Evolutionary conservation across 2,888 invertebrate genomes (phyloP), one percentile per base, ranked within the genome.

Genomic region (Nudaria mundana): DNA sequence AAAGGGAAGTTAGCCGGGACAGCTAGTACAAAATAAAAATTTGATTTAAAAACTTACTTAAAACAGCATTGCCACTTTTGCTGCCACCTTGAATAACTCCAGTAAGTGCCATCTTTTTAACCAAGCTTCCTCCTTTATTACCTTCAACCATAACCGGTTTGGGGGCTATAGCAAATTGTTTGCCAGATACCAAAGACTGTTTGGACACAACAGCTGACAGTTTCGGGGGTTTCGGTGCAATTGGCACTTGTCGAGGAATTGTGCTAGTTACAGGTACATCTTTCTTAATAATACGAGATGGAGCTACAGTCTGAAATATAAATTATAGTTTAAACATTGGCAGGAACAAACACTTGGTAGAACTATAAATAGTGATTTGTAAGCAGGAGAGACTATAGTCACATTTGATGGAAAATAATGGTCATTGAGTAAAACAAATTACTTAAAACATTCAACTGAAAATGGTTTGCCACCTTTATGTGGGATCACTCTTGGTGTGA

Each of bases 201-300:
- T 44, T 40, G n/a, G 44, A 11, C 1, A 33, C 24, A 3, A 40
- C n/a, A 0, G 51, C 22, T 1, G 48, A 36, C 10, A 56, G 31
- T 30, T 59, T 56, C 0, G 56, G 48, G 1, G 67, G 70, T 22
- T 69, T 91, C 0, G 91, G 90, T 0, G 90, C 90, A 45, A 91
- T 91, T 1, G 90, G 84, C 2, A 90, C 77, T 45, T 74, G 90
- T 53, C 66, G 85, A 50, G 79, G 83, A 1, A 57, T 52, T 1
- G 64, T 46, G 1, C 53, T 56, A 0, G 56, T 37, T 2, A 68
- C 37, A 14, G 39, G 28, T 0, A 45, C 44, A 23, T 76, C 70
- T 4, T 52, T 40, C 45, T 71, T 76, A 32, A 63, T 70, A 1
- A 36, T 31, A 15, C 56, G 53, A 3, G 41, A 40, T 2, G 63